These are phyloP conservation scores for Eupeodes latifasciatus DNA, from an alignment of 2,888 invertebrate genomes.

Conservation along the genomic window DNA sequence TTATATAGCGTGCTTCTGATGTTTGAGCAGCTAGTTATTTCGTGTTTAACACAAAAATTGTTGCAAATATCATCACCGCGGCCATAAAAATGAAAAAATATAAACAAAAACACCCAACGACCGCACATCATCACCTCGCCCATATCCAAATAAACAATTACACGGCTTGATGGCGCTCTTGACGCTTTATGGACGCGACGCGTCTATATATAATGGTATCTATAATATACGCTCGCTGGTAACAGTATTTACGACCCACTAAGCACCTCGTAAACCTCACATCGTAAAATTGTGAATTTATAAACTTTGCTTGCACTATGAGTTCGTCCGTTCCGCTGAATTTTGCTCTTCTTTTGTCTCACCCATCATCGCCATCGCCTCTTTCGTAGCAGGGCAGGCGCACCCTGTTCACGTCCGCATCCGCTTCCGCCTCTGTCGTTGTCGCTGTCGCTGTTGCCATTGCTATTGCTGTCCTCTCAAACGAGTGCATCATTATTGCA, in stretches of 20 bases:
- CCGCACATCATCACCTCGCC: constrained; percentile 71
- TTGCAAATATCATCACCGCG: constrained; percentile 65
- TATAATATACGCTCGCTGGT: constrained; percentile 37
- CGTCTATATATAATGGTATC: constrained; percentile 36
- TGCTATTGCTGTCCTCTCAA: constrained; percentile 6
- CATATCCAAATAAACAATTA: constrained; percentile 74
- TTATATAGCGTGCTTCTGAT: constrained; percentile 13
- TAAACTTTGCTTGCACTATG: constrained; percentile 65
- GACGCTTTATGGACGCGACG: constrained; percentile 67
- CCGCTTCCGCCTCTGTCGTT: background rate
- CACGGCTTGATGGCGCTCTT: constrained; percentile 68
- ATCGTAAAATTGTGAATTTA: constrained; percentile 74
- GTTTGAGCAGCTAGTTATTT: constrained; percentile 41
- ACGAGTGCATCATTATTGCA: constrained; percentile 65
- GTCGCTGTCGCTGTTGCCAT: background rate
- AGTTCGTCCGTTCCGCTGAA: background rate
- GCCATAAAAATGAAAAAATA: constrained; percentile 52
- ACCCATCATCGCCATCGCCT: background rate
- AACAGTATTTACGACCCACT: constrained; percentile 67
- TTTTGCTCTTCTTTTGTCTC: background rate
- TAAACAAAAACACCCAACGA: constrained; percentile 59
- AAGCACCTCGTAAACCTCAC: constrained; percentile 75
- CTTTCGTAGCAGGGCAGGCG: background rate
- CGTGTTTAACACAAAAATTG: constrained; percentile 66
- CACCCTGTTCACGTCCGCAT: constrained; percentile 3